phyloP scores from a whole-genome alignment of 1,140 invertebrate species.

The Rhyzopertha dominica region DNA sequence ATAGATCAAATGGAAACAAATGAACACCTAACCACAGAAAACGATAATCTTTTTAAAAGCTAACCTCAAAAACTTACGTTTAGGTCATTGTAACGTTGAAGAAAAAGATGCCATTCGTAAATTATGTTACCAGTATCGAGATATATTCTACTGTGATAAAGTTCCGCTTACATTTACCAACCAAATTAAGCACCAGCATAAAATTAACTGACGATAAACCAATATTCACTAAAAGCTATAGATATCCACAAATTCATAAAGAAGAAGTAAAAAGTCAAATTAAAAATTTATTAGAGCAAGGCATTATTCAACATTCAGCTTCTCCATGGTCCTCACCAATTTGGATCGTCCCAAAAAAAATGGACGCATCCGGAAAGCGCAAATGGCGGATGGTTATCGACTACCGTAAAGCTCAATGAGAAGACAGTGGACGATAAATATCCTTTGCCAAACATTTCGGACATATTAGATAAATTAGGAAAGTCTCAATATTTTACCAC shows the following conservation, averaged over 20 bases:
- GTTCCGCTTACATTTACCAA: conserved; percentile 24
- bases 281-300: too few relatives aligned
- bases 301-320: too few relatives aligned
- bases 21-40: too few relatives aligned
- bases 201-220: conserved; percentile 25
- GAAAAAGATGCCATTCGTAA: conserved; percentile 15
- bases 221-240: conserved; percentile 13
- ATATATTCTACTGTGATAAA: conserved; percentile 23
- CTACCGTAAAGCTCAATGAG: conserved; percentile 34
- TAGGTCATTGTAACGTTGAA: too few relatives aligned
- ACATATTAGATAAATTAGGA: conserved; percentile 35
- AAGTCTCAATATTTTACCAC: conserved; percentile 39
- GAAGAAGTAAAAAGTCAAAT: conserved; percentile 14
- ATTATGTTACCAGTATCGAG: conserved; percentile 17
- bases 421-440: conserved; percentile 44
- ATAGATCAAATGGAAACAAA: too few relatives aligned
- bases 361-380: conserved; percentile 28
- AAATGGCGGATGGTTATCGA: conserved; percentile 26
- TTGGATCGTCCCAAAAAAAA: too few relatives aligned
- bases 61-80: too few relatives aligned
- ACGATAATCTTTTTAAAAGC: too few relatives aligned
- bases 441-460: conserved; percentile 46
- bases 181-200: conserved; percentile 26
- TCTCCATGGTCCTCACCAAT: too few relatives aligned
- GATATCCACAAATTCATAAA: conserved; percentile 10